Evolutionary conservation across 2,113 vertebrate species (phyloP).

Genomic region (Saccopteryx bilineata): DNA sequence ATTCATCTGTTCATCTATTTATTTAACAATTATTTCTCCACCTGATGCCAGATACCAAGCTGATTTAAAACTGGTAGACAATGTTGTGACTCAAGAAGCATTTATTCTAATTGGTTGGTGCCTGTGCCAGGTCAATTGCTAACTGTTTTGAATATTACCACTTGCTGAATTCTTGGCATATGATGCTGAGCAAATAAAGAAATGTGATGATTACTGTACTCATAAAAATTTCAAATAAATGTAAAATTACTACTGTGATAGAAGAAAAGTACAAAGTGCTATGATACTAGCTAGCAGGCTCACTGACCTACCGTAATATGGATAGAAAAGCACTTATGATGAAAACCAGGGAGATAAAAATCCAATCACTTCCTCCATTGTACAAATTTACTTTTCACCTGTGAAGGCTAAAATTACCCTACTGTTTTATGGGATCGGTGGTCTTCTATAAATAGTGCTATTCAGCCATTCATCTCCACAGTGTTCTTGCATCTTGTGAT

Average conservation of each 20-base stretch:
- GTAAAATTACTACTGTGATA: neutral
- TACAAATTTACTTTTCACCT: constrained; percentile 25
- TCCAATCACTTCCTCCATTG: neutral
- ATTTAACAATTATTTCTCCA: neutral
- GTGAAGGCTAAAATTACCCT: constrained; percentile 42
- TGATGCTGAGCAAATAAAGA: neutral
- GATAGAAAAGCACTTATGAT: neutral
- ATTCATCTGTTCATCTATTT: neutral
- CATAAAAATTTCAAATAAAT: constrained; percentile 21
- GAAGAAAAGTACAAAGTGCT: neutral
- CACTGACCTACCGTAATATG: neutral
- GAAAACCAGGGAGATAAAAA: neutral
- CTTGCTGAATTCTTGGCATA: neutral
- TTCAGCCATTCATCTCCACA: neutral
- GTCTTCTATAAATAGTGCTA: neutral
- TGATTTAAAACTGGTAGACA: neutral
- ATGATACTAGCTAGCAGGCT: neutral
- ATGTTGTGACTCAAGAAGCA: neutral
- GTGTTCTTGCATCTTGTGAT: neutral
- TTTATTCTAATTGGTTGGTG: neutral
- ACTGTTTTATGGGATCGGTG: neutral
- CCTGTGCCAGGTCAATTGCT: neutral
- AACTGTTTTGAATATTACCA: constrained; percentile 3
- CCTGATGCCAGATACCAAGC: neutral
- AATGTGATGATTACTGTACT: neutral